These are phyloP conservation scores for Orgyia antiqua DNA, from an alignment of 2,888 invertebrate species.

Conservation along the genomic window DNA sequence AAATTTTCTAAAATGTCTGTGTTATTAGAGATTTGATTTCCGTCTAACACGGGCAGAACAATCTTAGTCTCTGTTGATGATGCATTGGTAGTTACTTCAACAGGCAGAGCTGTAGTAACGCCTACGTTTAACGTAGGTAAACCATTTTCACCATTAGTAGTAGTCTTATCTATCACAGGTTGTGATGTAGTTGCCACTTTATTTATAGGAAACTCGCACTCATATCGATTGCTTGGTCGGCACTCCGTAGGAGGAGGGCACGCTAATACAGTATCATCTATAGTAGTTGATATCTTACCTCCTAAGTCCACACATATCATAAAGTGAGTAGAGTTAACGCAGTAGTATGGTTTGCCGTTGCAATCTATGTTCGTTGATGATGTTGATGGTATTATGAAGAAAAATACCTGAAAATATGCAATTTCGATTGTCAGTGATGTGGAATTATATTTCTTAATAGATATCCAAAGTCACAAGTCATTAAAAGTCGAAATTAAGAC, in stretches of 20 bases:
- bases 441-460: not conserved
- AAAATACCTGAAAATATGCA: conserved; percentile 39
- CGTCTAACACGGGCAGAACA: too few species aligned
- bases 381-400: conserved; percentile 35
- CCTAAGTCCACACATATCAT: conserved; percentile 71
- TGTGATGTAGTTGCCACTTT: not conserved
- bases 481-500: too few species aligned
- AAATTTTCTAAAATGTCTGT: too few species aligned
- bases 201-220: conserved; percentile 51
- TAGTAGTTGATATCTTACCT: conserved; percentile 52
- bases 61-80: too few species aligned
- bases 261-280: conserved; percentile 54
- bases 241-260: conserved; percentile 60
- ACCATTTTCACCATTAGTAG: not conserved
- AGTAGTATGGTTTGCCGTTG: conserved; percentile 65
- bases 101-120: too few species aligned
- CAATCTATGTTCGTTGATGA: conserved; percentile 54
- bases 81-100: too few species aligned
- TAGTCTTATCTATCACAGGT: not conserved
- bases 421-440: not conserved
- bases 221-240: conserved; percentile 43
- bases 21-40: too few species aligned
- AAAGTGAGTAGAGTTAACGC: conserved; percentile 66
- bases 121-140: not conserved
- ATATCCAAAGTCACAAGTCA: too few species aligned